A percentile compares a stretch with the other conserved stretches of the same genome.
phyloP scores from a whole-genome alignment of 2,113 vertebrate genomes.

The Nerophis lumbriciformis region DNA sequence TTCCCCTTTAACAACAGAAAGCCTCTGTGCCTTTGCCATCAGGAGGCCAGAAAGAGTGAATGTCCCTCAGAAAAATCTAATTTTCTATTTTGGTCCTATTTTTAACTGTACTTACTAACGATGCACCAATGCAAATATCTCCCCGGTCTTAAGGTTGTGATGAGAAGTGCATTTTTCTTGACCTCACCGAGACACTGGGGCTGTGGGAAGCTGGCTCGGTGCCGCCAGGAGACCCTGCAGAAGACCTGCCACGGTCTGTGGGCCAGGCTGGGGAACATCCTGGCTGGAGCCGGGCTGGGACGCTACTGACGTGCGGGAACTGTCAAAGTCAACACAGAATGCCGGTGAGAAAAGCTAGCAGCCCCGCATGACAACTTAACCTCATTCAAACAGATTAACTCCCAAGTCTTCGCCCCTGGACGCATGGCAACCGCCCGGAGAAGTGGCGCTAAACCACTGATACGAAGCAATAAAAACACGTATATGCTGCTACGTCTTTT shows the following conservation, averaged over 20 bases:
- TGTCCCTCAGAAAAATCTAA: too few relatives aligned
- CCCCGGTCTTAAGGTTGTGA: too few relatives aligned
- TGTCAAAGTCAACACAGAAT: constrained; percentile 16
- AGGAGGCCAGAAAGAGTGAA: too few relatives aligned
- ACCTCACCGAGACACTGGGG: constrained; percentile 5
- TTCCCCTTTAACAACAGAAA: too few relatives aligned
- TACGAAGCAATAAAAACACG: background rate
- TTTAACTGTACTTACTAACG: too few relatives aligned
- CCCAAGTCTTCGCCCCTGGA: background rate
- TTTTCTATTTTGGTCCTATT: too few relatives aligned
- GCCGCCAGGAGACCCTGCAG: constrained; percentile 68
- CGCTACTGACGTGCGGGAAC: constrained; percentile 33
- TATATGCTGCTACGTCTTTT: background rate
- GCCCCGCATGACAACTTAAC: constrained; percentile 13
- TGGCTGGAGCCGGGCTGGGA: constrained; percentile 38
- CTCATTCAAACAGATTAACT: constrained; percentile 29
- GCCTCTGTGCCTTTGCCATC: too few relatives aligned
- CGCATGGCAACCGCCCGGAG: background rate
- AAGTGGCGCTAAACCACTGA: background rate
- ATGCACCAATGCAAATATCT: too few relatives aligned
- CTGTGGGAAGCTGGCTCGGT: constrained; percentile 45
- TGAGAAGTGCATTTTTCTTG: too few relatives aligned
- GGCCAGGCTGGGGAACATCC: constrained; percentile 73
- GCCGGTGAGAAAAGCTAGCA: constrained; percentile 11
- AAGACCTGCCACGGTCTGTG: constrained; percentile 72